Evolutionary conservation across 2,113 vertebrate species (phyloP).

Genomic region (Muscicapa adusta): DNA sequence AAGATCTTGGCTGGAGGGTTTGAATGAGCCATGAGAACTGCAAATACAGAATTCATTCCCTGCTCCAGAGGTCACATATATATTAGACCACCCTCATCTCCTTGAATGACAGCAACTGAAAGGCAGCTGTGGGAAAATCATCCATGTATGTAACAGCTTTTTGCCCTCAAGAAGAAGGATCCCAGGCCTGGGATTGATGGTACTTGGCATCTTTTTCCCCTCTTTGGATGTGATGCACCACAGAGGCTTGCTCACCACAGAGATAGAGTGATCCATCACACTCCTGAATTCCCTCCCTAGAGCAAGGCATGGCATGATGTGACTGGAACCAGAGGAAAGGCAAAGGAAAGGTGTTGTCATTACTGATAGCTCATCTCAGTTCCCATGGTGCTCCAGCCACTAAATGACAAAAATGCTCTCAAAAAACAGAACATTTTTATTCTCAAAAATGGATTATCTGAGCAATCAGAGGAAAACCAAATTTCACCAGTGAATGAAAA

Average conservation of each 20-base stretch:
- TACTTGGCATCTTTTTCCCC: background rate
- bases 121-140: background rate
- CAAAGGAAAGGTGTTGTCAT: background rate
- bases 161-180: background rate
- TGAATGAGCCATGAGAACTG: background rate
- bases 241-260: background rate
- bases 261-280: background rate
- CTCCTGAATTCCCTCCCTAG: background rate
- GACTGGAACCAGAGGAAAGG: background rate
- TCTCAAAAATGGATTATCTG: background rate
- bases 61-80: background rate
- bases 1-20: background rate
- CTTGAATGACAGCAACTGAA: background rate
- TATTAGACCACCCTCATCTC: conserved; percentile 1
- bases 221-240: background rate
- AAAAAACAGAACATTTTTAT: background rate
- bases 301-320: background rate
- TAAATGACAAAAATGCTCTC: background rate
- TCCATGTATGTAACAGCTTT: background rate
- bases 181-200: background rate
- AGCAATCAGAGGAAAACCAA: background rate
- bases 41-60: background rate
- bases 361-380: background rate
- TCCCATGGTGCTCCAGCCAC: background rate
- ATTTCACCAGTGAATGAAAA: background rate